These are phyloP conservation scores for Astreopora myriophthalma DNA, from an alignment of 64 coral and sea anemone species.

Conservation along the genomic window DNA sequence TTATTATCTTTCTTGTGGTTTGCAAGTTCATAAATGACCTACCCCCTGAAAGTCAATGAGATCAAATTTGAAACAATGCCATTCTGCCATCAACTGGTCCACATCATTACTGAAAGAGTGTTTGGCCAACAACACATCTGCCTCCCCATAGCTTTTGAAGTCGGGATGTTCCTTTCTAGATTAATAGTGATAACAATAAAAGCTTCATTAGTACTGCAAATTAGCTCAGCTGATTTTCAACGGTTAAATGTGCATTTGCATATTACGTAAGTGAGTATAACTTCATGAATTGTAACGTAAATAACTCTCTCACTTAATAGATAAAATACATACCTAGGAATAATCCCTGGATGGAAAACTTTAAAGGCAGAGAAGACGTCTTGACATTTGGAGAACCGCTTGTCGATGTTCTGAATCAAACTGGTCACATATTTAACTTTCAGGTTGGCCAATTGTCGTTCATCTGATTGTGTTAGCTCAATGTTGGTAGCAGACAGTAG, in stretches of 20 bases:
- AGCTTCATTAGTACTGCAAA: too few species aligned
- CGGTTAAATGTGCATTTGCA: background rate
- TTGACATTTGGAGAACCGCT: slow-evolving; percentile 35
- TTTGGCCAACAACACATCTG: background rate
- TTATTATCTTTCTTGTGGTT: background rate
- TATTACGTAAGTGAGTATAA: background rate
- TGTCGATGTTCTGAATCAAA: slow-evolving; percentile 38
- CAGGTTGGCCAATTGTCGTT: slow-evolving; percentile 27
- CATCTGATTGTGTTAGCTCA: background rate
- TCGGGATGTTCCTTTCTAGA: background rate
- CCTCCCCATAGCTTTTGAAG: too few species aligned
- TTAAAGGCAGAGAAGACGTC: slow-evolving; percentile 2
- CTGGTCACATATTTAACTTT: slow-evolving; percentile 28
- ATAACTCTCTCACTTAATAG: background rate
- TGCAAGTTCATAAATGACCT: background rate
- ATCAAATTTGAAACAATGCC: slow-evolving; percentile 20
- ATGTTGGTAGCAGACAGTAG: background rate
- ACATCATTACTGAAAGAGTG: background rate
- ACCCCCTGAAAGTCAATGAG: slow-evolving; percentile 18
- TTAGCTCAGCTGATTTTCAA: background rate
- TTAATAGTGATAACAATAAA: background rate
- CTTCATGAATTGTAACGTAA: background rate
- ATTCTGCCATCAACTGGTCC: slow-evolving; percentile 14
- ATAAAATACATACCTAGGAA: background rate
- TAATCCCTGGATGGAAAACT: slow-evolving; percentile 16